These are phyloP conservation scores for Columba janthina DNA, from an alignment of 2,113 vertebrate genomes.

Conservation along the genomic window DNA sequence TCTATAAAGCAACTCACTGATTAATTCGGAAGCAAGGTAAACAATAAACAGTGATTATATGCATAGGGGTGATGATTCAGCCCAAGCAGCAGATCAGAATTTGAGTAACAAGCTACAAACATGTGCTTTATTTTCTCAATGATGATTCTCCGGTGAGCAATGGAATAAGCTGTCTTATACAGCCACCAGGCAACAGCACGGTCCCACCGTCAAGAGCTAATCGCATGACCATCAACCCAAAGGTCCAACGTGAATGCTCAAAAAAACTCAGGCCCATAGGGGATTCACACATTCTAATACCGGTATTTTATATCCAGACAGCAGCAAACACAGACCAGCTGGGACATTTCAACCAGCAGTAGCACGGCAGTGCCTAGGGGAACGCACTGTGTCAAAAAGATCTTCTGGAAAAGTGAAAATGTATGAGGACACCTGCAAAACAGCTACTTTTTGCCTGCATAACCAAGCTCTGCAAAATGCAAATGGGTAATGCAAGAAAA, in stretches of 20 bases:
- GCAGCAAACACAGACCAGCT: background rate
- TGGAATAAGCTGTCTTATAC: background rate
- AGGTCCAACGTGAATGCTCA: background rate
- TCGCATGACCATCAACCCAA: background rate
- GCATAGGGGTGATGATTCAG: constrained; percentile 56
- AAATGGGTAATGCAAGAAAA: background rate
- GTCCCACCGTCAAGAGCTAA: background rate
- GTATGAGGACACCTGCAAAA: constrained; percentile 35
- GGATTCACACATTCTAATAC: background rate
- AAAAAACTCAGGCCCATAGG: background rate
- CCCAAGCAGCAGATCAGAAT: constrained; percentile 23
- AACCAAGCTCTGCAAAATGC: background rate
- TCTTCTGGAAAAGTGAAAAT: constrained; percentile 32
- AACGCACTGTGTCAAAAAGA: background rate
- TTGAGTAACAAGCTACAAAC: constrained; percentile 47
- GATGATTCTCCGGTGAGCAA: background rate
- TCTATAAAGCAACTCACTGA: background rate
- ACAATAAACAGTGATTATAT: constrained; percentile 58
- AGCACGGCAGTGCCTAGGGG: background rate
- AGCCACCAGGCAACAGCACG: background rate
- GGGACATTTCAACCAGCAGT: background rate
- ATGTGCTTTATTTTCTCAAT: constrained; percentile 30
- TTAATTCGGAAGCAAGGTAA: constrained; percentile 57
- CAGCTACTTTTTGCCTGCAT: background rate
- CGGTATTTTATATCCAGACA: background rate